phyloP scores from a whole-genome alignment of 2,113 vertebrate genomes.

The Coturnix japonica region DNA sequence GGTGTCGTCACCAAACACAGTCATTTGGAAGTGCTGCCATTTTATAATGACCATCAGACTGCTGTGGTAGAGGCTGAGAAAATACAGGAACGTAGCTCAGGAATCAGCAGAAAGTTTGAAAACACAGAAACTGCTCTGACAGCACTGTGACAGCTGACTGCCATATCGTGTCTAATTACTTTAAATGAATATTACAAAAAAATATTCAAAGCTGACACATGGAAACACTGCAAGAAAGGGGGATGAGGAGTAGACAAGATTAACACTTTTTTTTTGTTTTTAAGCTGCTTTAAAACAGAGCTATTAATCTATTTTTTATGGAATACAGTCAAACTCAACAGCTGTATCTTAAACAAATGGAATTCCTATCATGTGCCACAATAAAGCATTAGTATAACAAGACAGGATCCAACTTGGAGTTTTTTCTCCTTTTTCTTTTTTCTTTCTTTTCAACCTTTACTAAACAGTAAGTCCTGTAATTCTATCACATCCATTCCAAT shows the following conservation, averaged over 20 bases:
- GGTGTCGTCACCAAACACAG: background rate
- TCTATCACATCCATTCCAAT: background rate
- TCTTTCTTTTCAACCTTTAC: background rate
- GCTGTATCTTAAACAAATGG: background rate
- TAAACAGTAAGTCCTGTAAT: background rate
- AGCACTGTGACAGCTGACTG: background rate
- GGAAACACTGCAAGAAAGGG: background rate
- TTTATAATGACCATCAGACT: background rate
- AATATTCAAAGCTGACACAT: background rate
- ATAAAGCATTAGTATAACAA: background rate
- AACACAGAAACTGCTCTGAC: background rate
- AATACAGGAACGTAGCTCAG: background rate
- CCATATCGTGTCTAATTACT: background rate
- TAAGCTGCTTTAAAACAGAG: background rate
- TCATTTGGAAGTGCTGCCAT: background rate
- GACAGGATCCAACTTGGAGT: background rate
- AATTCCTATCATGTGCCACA: background rate
- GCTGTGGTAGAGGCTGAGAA: background rate
- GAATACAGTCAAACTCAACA: background rate
- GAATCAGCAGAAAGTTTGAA: background rate
- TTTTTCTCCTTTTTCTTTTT: background rate
- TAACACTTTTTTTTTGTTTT: background rate
- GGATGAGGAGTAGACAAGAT: constrained; percentile 8
- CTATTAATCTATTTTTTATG: constrained; percentile 15
- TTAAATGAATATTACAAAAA: background rate